Conservation (phyloP, 1,140 invertebrate genomes). For the Dendroctonus valens region DNA sequence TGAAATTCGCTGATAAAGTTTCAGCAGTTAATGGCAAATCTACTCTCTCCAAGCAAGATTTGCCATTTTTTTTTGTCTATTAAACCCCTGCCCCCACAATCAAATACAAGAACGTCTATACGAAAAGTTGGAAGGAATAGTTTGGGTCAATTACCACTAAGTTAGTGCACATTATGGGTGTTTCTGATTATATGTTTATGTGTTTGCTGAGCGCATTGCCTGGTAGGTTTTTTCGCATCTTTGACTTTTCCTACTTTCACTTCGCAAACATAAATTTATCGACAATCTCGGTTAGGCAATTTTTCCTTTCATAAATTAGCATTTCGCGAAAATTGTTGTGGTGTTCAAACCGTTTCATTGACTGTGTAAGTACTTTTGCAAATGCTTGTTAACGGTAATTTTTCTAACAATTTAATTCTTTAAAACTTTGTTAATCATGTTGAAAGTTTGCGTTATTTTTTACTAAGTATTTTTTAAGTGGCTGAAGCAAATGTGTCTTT, state of each 20-base stretch:
- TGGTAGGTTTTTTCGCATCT: conserved; percentile 37
- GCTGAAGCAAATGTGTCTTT: no score
- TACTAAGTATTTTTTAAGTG: no score
- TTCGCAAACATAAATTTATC: neutral
- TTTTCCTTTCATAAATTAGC: neutral
- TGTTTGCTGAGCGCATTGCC: conserved; percentile 44
- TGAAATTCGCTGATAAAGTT: no score
- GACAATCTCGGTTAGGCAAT: neutral
- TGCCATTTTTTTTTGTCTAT: neutral
- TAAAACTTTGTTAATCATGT: no score
- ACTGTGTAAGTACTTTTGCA: no score
- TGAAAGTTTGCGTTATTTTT: no score
- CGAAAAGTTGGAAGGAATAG: conserved; percentile 17
- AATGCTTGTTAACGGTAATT: no score
- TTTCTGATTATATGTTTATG: conserved; percentile 43
- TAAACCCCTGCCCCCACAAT: conserved; percentile 19
- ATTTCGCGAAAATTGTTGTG: neutral
- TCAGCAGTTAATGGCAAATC: no score
- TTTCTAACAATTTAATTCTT: no score
- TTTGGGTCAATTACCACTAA: conserved; percentile 30
- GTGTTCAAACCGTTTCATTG: no score
- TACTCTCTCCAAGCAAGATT: no score
- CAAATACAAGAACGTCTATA: conserved; percentile 9
- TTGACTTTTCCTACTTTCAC: conserved; percentile 16
- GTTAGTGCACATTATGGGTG: conserved; percentile 36